Evolutionary conservation across 2,113 vertebrate species (phyloP), one percentile per base, ranked within the genome.

Genomic region (Cygnus buccinator): DNA sequence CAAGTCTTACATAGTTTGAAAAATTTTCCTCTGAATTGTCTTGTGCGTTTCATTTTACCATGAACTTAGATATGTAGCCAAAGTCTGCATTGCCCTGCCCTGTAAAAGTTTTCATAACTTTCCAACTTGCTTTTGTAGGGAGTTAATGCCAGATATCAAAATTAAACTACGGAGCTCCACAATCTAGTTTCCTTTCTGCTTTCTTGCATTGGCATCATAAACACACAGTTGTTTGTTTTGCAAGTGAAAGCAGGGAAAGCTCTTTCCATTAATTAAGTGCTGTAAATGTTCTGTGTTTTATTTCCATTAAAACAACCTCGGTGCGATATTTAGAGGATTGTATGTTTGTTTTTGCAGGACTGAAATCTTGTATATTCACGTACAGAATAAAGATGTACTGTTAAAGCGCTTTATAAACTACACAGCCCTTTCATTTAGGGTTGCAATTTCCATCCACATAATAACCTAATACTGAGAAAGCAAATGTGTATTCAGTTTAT

Each of bases 401-500:
- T 94, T 95, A 65, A 92, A 89, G 58, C 82, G 28, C n/a, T 91
- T 95, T 92, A 74, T 86, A 73, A 86, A 71, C 44, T 70, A 5
- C 55, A 66, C 37, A 76, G 6, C 67, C 12, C 63, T 89, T 94
- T 92, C 59, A 86, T 93, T 96, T 92, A 87, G 58, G 57, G 70
- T 89, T 70, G 59, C 57, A 84, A 58, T 92, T 97, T 94, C 90
- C 29, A 86, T 92, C 71, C 37, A 41, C 72, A 61, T 90, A 89
- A 76, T 84, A 92, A 91, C 43, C 23, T 89, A 87, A 77, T 66
- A 75, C 66, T 0, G 4, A 74, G 74, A 89, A 95, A 93, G 62
- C 62, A 93, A 91, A 74, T 62, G 66, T 90, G 72, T 90, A 39
- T 96, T 92, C 21, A 16, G 16, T 87, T 94, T 87, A 88, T 94